Conservation (phyloP, 2,797 vertebrate genomes). For the Neosilurus mollespiculum region DNA sequence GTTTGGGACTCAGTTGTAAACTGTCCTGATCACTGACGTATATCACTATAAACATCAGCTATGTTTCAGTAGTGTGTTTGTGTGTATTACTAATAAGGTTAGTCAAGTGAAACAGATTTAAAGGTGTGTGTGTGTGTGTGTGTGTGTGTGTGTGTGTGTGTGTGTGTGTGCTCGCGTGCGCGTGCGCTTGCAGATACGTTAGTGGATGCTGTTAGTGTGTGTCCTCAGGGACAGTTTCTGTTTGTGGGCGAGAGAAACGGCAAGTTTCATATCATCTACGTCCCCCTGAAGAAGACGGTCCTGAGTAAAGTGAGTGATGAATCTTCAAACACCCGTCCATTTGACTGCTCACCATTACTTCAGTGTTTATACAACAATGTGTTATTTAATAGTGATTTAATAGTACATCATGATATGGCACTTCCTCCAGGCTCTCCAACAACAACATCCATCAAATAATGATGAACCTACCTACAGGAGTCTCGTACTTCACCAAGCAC, state of each 20-base stretch:
- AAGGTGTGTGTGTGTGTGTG: neutral
- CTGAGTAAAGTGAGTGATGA: constrained; percentile 80
- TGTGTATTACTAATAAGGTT: neutral
- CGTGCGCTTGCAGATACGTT: constrained; percentile 75
- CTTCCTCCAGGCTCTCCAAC: constrained; percentile 31
- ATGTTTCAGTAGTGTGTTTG: neutral
- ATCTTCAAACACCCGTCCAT: neutral
- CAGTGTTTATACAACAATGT: too few species aligned
- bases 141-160: constrained; percentile 50
- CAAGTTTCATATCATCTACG: constrained; percentile 87
- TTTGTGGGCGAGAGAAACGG: constrained; percentile 92
- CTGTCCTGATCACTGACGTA: too few species aligned
- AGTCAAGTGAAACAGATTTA: neutral
- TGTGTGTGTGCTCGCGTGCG: constrained; percentile 73
- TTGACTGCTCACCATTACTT: too few species aligned
- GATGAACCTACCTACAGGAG: constrained; percentile 48
- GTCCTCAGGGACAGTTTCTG: constrained; percentile 85
- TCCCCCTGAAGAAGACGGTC: constrained; percentile 85
- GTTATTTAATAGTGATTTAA: neutral
- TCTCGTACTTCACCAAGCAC: constrained; percentile 43
- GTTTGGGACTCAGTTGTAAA: neutral
- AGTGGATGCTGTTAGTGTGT: constrained; percentile 85
- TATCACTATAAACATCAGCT: too few species aligned
- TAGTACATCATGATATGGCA: neutral
- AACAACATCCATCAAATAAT: constrained; percentile 34